Conservation (phyloP, 1,140 invertebrate species). For the Drosophila bifasciata region DNA sequence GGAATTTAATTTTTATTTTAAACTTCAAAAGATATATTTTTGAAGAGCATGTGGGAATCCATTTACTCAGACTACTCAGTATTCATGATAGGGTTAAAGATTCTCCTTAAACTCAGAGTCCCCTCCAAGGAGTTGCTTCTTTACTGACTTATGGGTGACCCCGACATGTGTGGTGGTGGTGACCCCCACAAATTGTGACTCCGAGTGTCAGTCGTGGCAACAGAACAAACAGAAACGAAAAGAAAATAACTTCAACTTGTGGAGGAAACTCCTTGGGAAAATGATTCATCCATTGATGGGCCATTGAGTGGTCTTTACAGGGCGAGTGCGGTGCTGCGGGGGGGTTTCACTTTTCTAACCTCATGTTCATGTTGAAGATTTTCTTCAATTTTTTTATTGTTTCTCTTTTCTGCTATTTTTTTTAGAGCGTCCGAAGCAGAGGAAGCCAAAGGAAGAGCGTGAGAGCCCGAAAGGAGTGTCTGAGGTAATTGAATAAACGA, state of each 20-base stretch:
- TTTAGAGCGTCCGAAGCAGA: slow-evolving; percentile 17
- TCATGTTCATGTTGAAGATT: background rate
- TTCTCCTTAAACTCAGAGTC: no score
- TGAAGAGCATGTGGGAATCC: no score
- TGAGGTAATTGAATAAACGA: slow-evolving; percentile 56
- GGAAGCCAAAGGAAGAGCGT: no score
- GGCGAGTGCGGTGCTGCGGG: background rate
- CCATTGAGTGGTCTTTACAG: no score
- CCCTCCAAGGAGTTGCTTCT: no score
- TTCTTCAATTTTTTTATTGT: background rate
- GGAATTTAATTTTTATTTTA: no score
- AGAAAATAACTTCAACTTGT: background rate
- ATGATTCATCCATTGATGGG: slow-evolving; percentile 11
- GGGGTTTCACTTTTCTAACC: background rate
- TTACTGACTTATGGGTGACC: no score
- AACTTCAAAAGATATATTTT: no score
- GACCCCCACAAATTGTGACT: no score
- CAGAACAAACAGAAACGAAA: background rate
- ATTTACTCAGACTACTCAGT: no score
- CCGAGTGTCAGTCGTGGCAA: background rate
- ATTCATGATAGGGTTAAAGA: no score
- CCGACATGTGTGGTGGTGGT: no score
- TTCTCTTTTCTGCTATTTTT: background rate
- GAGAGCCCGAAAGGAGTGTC: background rate
- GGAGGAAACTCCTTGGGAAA: slow-evolving; percentile 1